Evolutionary conservation across 2,113 vertebrate species (phyloP), one percentile per base, ranked within the genome.

Genomic region (Chlorodrepanis virens): DNA sequence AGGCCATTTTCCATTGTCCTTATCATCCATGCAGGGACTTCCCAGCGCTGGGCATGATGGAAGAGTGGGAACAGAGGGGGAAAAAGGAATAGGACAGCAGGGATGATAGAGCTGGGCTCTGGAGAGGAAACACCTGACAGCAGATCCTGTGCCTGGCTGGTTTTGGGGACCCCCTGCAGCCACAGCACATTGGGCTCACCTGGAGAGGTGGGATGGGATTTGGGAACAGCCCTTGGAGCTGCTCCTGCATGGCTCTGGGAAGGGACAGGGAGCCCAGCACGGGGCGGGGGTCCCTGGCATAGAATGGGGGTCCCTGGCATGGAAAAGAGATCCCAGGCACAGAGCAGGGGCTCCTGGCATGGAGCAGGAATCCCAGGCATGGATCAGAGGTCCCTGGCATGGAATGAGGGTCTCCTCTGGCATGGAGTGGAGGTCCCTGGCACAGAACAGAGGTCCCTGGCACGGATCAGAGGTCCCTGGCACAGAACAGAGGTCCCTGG

Each of bases 331-430:
- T 47, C 49, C 14, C 24, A 14, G 19, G 8, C 53, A 33, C 29
- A 12, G 47, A 3, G 8, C 6, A 7, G 29, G 5, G 12, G 3
- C 29, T 3, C 3, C 39, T 45, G 19, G 4, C 1, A 63, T 10
- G 37, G 61, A 37, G 1, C 2, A 8, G n/a, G 3, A 8, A 2
- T 18, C 35, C 5, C 18, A 20, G 10, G 29, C 21, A 21, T 0
- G 4, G 53, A 70, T 5, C 4, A 25, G 47, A 42, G 42, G 3
- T 8, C 17, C 4, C 22, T 7, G 3, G 33, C 29, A 29, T 1
- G 7, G 77, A 76, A 2, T 5, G 17, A 56, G 4, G 52, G 7
- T 1, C 39, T 10, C 39, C 13, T 5, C 25, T 14, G 3, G 31
- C 11, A 15, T 22, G 8, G 53, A 54, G 0, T 7, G 6, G 57